Evolutionary conservation across 2,797 vertebrate genomes (phyloP), one percentile per base, ranked within the genome.

Genomic region (Mionectes olivaceus): DNA sequence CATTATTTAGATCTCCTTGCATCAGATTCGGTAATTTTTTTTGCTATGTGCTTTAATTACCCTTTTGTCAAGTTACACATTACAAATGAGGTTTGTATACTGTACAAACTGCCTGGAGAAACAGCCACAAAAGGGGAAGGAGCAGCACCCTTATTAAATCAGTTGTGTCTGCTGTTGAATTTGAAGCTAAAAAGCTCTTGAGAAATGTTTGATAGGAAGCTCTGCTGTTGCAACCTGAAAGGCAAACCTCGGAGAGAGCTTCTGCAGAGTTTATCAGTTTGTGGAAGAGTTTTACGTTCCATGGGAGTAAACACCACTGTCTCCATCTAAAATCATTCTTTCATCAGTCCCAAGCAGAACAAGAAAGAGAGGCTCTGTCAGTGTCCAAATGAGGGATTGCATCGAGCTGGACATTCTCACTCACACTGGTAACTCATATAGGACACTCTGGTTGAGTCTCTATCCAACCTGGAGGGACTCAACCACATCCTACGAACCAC

Each of bases 111-210:
- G 84, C 86, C 75, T 32, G 69, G 47, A 82, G 89, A 74, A 87
- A 75, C 44, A 70, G 78, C 53, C 46, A 33, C 83, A 61, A 47
- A 74, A 90, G 78, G 75, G 79, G 57, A 92, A 89, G 83, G 63
- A 75, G 81, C 89, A 85, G 78, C 89, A 89, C 35, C 35, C 89
- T 86, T 90, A 83, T 44, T 67, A 91, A 95, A 94, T 95, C 89
- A 88, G 25, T 83, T 93, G 55, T 77, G 69, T 67, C 84, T 93
- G 81, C 81, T 41, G 78, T 75, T 73, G 83, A 94, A 81, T 89
- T 74, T 57, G 75, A 91, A 87, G 89, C 78, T 78, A 69, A 94
- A 90, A 95, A 89, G 88, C 82, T 69, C 78, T 76, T 71, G 37
- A 89, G 73, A 85, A 95, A 77, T 68, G 53, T 91, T 76, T 83